Base-by-base conservation (phyloP, 2,797 vertebrate species). In the Channa striata region DNA sequence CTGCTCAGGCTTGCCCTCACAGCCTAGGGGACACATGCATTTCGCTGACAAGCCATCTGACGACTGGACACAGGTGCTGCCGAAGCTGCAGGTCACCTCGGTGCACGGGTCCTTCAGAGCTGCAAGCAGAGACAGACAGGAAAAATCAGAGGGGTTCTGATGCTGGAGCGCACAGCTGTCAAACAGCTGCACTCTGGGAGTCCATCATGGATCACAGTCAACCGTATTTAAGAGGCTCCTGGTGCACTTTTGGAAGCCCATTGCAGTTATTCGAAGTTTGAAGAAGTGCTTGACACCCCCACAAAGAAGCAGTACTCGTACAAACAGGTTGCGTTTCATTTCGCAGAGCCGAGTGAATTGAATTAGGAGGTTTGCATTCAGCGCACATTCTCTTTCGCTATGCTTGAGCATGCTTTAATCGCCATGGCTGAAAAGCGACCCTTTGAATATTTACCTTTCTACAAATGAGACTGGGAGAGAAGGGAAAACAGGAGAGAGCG, bases 51-150 rank as follows among this genome's bases (percentile, higher is more conserved):
- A 90, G 42, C 97, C 96, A 0, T 98, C 97, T 0, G 95, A 85
- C 0, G 97, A 97, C 85, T 93, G 96, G 10, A 94, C 89, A 0
- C 98, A 99, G 25, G 95, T 97, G 92, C 97, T 99, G 89, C 98
- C 98, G 0, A 96, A 99, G 81, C 96, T 96, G 92, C 98, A 99
- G 54, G 82, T 93, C 87, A 99, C 95, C 2, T 96, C 95, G 0
- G 91, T 61, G 20, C 98, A 99, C 10, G 97, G 97, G 86, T 99
- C 97, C 85, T 94, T 96, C 82, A 95, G 93, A 72, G 96, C 97
- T 99, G 91, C 42, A 49, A 59, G 62, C 12, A 6, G 5, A 44
- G 8, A 20, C 59, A 20, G 8, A 81, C 60, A 79, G n/a, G 19
- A 54, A 76, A 59, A 72, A 60, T 20, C 21, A 37, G 43, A 59